These are phyloP conservation scores for Gobio occitaniae DNA, from an alignment of 2,797 vertebrate genomes.

Conservation along the genomic window DNA sequence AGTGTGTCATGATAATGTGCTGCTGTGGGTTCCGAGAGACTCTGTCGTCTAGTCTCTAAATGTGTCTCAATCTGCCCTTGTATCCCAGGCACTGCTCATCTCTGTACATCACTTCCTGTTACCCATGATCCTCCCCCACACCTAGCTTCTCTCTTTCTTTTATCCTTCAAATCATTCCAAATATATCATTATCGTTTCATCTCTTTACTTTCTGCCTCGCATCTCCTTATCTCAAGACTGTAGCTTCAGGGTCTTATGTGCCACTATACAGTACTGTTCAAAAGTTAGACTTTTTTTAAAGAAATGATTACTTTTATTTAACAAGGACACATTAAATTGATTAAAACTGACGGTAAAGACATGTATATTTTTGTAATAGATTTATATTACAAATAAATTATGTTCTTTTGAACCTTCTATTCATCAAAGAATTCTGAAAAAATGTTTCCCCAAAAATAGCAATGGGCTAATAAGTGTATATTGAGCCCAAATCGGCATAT, in stretches of 20 bases:
- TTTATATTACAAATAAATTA: neutral
- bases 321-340: neutral
- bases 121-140: conserved; percentile 25
- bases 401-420: neutral
- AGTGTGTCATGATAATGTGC: conserved; percentile 60
- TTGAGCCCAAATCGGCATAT: neutral
- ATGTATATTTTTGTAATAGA: neutral
- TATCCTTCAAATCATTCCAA: neutral
- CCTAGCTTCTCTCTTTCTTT: neutral
- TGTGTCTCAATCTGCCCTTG: conserved; percentile 29
- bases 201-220: neutral
- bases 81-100: neutral
- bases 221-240: neutral
- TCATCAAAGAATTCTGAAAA: neutral
- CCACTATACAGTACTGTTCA: neutral
- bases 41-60: conserved; percentile 35
- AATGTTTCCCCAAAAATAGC: neutral
- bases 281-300: neutral
- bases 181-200: neutral
- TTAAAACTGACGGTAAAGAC: neutral
- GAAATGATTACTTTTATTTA: neutral
- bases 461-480: neutral
- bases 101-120: conserved; percentile 34
- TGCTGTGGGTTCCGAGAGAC: conserved; percentile 34
- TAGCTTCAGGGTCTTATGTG: neutral